phyloP scores from a whole-genome alignment of 2,797 vertebrate species.

The Gymnoscopelus microlampas region DNA sequence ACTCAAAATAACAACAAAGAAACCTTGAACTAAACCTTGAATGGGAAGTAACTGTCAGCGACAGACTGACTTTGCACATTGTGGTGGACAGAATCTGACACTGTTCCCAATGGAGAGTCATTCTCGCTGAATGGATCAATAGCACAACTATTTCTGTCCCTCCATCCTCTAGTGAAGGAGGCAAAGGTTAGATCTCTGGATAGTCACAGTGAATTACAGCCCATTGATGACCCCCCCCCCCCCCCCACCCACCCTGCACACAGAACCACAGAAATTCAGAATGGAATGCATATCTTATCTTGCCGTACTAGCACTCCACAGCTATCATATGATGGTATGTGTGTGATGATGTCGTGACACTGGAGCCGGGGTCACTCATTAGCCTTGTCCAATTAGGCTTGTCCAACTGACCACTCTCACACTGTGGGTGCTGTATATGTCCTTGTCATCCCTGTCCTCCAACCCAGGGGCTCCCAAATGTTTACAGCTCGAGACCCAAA shows the following conservation, averaged over 20 bases:
- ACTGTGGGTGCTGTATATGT: conserved; percentile 1
- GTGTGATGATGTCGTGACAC: conserved; percentile 31
- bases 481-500: too few relatives aligned
- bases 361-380: conserved; percentile 6
- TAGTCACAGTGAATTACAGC: conserved; percentile 56
- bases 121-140: conserved; percentile 53
- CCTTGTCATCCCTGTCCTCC: conserved; percentile 21
- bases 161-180: conserved; percentile 45
- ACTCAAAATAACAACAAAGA: too few relatives aligned
- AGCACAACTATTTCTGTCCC: conserved; percentile 47
- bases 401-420: conserved; percentile 33
- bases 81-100: conserved; percentile 28
- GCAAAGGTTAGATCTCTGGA: conserved; percentile 32
- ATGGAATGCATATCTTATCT: conserved; percentile 49
- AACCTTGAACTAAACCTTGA: conserved; percentile 8
- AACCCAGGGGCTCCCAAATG: too few relatives aligned
- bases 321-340: conserved; percentile 37
- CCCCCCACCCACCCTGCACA: conserved; percentile 9
- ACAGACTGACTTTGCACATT: conserved; percentile 25
- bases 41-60: conserved; percentile 13
- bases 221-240: conserved; percentile 39
- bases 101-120: conserved; percentile 19
- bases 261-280: conserved; percentile 46
- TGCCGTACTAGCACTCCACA: conserved; percentile 20
- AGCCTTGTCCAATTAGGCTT: neutral